Evolutionary conservation across 2,888 invertebrate genomes (phyloP).

Genomic region (Falcaria lacertinaria): DNA sequence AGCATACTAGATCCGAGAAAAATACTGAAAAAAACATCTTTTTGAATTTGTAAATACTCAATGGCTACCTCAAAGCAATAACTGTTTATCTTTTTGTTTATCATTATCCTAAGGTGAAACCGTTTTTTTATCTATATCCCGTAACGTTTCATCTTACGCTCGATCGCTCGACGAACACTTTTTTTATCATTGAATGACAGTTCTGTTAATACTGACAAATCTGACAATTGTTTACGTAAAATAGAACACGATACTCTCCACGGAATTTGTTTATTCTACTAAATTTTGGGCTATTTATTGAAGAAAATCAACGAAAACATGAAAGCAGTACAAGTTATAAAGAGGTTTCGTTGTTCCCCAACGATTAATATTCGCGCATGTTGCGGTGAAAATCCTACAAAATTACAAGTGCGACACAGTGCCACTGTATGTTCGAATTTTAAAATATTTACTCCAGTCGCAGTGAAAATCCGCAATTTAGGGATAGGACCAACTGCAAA

Average conservation of each 20-base stretch:
- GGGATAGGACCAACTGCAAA: constrained; percentile 70
- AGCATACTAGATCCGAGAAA: no score
- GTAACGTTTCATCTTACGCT: no score
- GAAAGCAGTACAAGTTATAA: constrained; percentile 49
- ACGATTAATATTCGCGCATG: constrained; percentile 31
- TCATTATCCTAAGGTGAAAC: no score
- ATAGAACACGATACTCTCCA: neutral
- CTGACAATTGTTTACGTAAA: neutral
- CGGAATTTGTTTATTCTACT: neutral
- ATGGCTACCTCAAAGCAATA: no score
- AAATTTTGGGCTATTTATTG: neutral
- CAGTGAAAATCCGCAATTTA: constrained; percentile 45
- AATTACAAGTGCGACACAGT: constrained; percentile 54
- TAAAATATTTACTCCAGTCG: constrained; percentile 36
- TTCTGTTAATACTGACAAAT: no score
- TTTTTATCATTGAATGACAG: neutral
- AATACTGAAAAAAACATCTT: no score
- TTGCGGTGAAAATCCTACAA: constrained; percentile 36
- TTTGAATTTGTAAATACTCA: no score
- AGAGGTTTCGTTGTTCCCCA: constrained; percentile 33
- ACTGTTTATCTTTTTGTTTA: no score
- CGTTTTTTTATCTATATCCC: no score
- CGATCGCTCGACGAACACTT: no score
- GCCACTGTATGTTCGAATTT: constrained; percentile 41
- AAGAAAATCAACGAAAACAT: constrained; percentile 29